phyloP scores from a whole-genome alignment of 2,888 invertebrate genomes.

The Drosophila histrio region DNA sequence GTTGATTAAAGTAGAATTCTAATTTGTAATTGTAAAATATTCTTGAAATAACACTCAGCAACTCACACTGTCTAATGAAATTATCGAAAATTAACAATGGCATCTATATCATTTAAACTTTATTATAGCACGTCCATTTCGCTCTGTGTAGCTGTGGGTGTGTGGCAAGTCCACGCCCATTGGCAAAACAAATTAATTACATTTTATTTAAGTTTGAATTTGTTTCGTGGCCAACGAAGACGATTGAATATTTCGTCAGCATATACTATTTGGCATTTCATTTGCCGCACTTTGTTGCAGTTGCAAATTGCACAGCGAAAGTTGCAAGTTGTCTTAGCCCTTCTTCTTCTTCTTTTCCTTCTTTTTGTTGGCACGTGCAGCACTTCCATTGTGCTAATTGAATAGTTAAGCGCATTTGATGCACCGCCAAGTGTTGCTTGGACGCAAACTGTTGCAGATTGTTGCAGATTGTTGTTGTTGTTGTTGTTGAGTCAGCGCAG shows the following conservation, averaged over 20 bases:
- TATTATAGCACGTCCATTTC: too few relatives aligned
- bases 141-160: too few relatives aligned
- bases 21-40: too few relatives aligned
- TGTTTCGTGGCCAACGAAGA: slow-evolving; percentile 23
- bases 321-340: slow-evolving; percentile 3
- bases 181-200: slow-evolving; percentile 67
- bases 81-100: too few relatives aligned
- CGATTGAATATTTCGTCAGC: slow-evolving; percentile 64
- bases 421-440: slow-evolving; percentile 34
- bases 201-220: slow-evolving; percentile 54
- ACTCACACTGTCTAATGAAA: too few relatives aligned
- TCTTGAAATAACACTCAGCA: too few relatives aligned
- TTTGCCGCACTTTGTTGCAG: slow-evolving; percentile 35
- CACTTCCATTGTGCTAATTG: slow-evolving; percentile 60
- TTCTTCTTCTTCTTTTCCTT: neutral
- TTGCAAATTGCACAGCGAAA: slow-evolving; percentile 21
- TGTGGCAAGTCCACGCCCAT: neutral
- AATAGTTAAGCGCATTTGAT: slow-evolving; percentile 68
- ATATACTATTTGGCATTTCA: slow-evolving; percentile 33
- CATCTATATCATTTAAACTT: too few relatives aligned
- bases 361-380: slow-evolving; percentile 29
- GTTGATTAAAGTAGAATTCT: too few relatives aligned
- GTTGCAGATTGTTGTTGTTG: slow-evolving; percentile 18
- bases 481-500: slow-evolving; percentile 15
- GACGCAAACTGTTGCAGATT: slow-evolving; percentile 40